A percentile compares a stretch with the other conserved stretches of the same genome.
These are phyloP conservation scores for Emmelina monodactyla DNA, from an alignment of 2,888 invertebrate species.

Conservation along the genomic window DNA sequence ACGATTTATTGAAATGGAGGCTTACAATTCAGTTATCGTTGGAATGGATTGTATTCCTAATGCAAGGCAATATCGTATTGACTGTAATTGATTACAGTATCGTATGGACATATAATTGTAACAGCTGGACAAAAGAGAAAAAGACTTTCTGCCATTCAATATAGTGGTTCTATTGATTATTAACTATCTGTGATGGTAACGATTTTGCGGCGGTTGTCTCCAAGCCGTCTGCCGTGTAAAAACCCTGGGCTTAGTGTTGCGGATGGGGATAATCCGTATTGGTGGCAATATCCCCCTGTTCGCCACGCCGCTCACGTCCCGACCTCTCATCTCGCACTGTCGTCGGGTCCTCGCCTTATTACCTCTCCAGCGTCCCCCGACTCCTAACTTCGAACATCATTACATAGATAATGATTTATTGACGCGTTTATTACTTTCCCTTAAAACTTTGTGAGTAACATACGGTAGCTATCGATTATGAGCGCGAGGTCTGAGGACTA, in stretches of 20 bases:
- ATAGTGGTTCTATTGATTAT: too few relatives aligned
- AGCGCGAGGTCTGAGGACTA: not conserved
- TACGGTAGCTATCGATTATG: conserved; percentile 4
- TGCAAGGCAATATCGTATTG: too few relatives aligned
- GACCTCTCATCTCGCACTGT: conserved; percentile 46
- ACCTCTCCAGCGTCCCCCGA: conserved; percentile 45
- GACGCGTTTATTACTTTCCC: not conserved
- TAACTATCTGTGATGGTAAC: too few relatives aligned
- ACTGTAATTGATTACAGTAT: too few relatives aligned
- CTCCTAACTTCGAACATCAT: conserved; percentile 6
- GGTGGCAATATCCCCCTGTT: conserved; percentile 26
- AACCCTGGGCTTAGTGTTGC: conserved; percentile 28
- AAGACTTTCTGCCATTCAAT: too few relatives aligned
- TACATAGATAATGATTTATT: not conserved
- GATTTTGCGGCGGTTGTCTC: too few relatives aligned
- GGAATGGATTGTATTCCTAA: too few relatives aligned
- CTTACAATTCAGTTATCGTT: too few relatives aligned
- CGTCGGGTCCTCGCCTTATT: conserved; percentile 44
- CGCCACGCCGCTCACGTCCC: conserved; percentile 46
- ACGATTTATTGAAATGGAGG: too few relatives aligned
- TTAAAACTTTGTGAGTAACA: not conserved
- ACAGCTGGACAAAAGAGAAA: too few relatives aligned
- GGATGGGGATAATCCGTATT: conserved; percentile 46
- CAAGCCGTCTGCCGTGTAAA: conserved; percentile 31
- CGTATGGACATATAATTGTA: too few relatives aligned